Conservation (phyloP, 2,113 vertebrate genomes). For the Callorhinus ursinus region DNA sequence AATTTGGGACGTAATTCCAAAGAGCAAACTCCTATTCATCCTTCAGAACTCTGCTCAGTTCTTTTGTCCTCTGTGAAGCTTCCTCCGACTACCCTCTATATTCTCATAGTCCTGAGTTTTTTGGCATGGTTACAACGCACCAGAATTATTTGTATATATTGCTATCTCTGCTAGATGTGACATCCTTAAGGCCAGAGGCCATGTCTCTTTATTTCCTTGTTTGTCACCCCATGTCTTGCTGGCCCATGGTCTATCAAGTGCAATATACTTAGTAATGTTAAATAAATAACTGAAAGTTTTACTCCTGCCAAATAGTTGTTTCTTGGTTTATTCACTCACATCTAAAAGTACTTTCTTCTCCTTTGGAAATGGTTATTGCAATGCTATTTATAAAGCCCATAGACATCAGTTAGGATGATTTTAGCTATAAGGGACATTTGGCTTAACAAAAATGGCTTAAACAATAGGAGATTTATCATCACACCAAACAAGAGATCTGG, state of each 20-base stretch:
- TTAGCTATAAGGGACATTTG: neutral
- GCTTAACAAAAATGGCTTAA: neutral
- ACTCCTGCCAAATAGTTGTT: neutral
- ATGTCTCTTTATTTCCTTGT: neutral
- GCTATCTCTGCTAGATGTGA: neutral
- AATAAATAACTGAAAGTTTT: neutral
- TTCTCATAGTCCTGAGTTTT: neutral
- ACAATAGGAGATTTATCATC: neutral
- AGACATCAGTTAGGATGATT: neutral
- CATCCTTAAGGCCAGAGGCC: neutral
- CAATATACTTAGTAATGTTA: neutral
- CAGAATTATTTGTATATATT: neutral
- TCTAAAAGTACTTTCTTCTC: constrained; percentile 45
- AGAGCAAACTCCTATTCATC: neutral
- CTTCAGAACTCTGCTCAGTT: neutral
- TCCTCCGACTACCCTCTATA: neutral
- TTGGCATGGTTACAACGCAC: neutral
- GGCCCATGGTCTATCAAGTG: neutral
- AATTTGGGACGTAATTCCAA: neutral
- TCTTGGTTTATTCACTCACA: neutral
- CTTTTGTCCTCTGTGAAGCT: neutral
- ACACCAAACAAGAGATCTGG: neutral
- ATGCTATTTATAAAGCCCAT: constrained; percentile 14
- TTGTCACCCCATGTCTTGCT: neutral
- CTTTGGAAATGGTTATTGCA: neutral